Evolutionary conservation across 2,797 vertebrate species (phyloP).

Genomic region (Ptychadena robeensis): DNA sequence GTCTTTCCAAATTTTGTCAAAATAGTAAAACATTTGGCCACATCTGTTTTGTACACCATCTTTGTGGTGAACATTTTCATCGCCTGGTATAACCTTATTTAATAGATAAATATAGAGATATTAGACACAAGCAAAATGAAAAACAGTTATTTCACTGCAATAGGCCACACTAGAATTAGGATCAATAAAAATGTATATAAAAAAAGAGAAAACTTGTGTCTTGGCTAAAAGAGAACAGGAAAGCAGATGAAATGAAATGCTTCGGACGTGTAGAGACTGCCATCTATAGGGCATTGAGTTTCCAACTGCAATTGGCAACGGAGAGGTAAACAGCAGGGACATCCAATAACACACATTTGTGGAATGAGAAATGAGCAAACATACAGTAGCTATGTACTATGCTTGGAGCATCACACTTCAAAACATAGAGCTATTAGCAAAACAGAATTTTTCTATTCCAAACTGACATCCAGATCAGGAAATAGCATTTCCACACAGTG

Average conservation of each 20-base stretch:
- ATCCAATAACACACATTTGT: background rate
- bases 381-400: background rate
- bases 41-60: too few species aligned
- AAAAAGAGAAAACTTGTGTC: background rate
- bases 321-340: background rate
- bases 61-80: too few species aligned
- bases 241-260: background rate
- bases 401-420: background rate
- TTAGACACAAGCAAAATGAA: background rate
- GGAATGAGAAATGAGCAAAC: background rate
- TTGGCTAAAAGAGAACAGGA: background rate
- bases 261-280: slow-evolving; percentile 29
- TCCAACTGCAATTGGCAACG: background rate
- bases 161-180: background rate
- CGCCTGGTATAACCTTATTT: too few species aligned
- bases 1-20: background rate
- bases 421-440: background rate
- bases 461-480: background rate
- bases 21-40: background rate
- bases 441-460: background rate
- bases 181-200: background rate
- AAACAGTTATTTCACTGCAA: background rate
- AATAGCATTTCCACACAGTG: background rate
- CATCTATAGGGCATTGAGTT: slow-evolving; percentile 35
- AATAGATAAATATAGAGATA: too few species aligned